Conservation (phyloP, 2,888 invertebrate species). For the Pheosia tremula region DNA sequence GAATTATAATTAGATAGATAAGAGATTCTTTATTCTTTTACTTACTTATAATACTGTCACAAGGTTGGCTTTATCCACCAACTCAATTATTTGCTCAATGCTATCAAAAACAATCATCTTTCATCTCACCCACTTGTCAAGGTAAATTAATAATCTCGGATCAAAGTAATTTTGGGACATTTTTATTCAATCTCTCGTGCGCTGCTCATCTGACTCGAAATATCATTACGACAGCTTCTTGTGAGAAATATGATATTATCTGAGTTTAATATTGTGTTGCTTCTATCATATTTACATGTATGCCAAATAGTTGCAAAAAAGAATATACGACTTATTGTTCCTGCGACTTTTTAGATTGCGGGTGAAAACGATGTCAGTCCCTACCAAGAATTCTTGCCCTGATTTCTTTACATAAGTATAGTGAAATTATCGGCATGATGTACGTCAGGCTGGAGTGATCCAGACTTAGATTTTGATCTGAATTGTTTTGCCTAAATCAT, state of each 20-base stretch:
- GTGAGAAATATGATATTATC: neutral
- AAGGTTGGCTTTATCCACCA: neutral
- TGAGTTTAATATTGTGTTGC: neutral
- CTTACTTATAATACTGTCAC: neutral
- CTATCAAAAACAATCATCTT: neutral
- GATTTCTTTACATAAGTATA: too few relatives aligned
- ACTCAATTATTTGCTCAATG: neutral
- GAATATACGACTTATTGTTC: too few relatives aligned
- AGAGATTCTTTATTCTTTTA: neutral
- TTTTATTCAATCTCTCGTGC: constrained; percentile 3
- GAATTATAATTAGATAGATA: neutral
- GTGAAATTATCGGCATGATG: too few relatives aligned
- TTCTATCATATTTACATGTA: neutral
- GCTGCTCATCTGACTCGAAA: constrained; percentile 4
- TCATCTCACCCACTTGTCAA: constrained; percentile 3
- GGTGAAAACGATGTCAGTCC: too few relatives aligned
- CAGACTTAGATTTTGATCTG: too few relatives aligned
- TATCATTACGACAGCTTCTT: neutral
- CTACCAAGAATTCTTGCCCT: too few relatives aligned
- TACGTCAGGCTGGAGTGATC: too few relatives aligned
- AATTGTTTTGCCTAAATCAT: too few relatives aligned
- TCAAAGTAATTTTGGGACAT: constrained; percentile 7
- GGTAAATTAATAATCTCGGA: constrained; percentile 6
- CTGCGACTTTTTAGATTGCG: too few relatives aligned
- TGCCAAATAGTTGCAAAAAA: neutral